Conservation (phyloP, 2,797 vertebrate species). For the Otolemur crassicaudatus region DNA sequence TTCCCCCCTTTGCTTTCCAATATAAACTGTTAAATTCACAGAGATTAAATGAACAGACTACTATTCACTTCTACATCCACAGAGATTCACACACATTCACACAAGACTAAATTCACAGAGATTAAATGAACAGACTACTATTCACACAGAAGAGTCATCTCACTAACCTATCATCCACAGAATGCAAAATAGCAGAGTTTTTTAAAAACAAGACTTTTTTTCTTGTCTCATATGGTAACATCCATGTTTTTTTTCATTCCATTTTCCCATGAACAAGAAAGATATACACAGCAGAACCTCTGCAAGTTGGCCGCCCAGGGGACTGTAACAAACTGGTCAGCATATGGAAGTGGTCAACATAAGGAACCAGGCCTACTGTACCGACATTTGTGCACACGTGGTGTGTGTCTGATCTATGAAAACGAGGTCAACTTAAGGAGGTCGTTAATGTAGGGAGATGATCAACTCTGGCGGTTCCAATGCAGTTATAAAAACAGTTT, state of each 20-base stretch:
- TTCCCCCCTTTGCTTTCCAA: neutral
- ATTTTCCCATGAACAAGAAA: neutral
- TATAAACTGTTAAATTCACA: constrained; percentile 39
- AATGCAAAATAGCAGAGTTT: neutral
- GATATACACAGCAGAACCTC: neutral
- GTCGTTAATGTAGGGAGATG: no score
- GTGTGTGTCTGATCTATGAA: no score
- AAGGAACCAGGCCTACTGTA: no score
- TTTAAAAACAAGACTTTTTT: neutral
- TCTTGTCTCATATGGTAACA: neutral
- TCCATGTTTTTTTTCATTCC: neutral
- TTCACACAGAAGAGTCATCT: neutral
- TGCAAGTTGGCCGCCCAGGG: no score
- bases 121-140: neutral
- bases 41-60: neutral
- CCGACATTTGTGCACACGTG: no score
- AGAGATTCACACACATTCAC: no score
- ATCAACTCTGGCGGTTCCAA: no score
- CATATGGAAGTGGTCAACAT: no score
- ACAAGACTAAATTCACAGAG: constrained; percentile 25
- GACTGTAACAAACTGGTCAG: no score
- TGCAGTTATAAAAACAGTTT: neutral
- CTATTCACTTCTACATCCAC: neutral
- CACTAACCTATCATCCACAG: neutral
- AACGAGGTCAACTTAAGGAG: no score